These are phyloP conservation scores for Colaptes auratus DNA, from an alignment of 2,113 vertebrate genomes.

Conservation along the genomic window DNA sequence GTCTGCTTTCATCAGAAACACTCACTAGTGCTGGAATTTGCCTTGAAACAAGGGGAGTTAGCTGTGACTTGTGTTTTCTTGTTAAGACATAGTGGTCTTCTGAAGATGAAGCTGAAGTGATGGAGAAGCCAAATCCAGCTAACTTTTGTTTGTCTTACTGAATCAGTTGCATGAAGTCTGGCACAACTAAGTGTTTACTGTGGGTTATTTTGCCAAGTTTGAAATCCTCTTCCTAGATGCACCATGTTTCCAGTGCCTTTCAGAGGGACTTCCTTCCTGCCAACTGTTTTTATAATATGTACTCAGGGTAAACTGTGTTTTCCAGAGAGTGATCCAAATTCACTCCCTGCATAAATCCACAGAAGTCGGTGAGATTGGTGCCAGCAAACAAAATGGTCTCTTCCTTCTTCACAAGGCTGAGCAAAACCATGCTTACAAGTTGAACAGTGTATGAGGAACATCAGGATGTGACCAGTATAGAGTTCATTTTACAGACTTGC, in stretches of 20 bases:
- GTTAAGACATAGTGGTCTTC: background rate
- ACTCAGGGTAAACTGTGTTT: background rate
- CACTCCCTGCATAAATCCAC: background rate
- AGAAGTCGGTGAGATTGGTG: background rate
- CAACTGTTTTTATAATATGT: background rate
- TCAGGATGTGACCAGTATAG: background rate
- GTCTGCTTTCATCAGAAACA: background rate
- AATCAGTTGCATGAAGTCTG: background rate
- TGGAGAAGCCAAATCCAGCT: background rate
- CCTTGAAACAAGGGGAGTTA: background rate
- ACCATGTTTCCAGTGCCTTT: background rate
- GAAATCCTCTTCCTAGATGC: background rate
- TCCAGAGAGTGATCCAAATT: background rate
- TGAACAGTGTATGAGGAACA: background rate
- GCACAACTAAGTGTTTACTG: background rate
- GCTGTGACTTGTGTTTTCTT: background rate
- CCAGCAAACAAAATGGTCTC: background rate
- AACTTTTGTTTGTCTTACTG: background rate
- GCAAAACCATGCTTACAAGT: background rate
- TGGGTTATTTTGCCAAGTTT: background rate
- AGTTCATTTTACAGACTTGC: background rate
- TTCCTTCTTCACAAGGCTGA: background rate
- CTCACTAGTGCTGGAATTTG: background rate
- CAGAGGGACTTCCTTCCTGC: conserved; percentile 14
- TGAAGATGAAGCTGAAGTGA: background rate